Conservation (phyloP, 1,140 invertebrate species). For the Tenebrio molitor region DNA sequence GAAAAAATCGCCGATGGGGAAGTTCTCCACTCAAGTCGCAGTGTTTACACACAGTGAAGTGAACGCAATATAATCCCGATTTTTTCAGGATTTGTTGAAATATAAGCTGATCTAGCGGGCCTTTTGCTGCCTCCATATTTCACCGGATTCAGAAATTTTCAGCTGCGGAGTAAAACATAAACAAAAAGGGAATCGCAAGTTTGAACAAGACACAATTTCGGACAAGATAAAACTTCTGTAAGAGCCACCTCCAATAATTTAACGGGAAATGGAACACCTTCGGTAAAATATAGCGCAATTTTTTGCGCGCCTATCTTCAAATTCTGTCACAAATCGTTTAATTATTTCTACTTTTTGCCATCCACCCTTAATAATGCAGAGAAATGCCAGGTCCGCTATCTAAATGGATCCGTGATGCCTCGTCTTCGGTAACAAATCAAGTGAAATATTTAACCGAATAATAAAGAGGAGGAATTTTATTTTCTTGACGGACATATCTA, state of each 20-base stretch:
- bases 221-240: too few relatives aligned
- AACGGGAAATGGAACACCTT: too few relatives aligned
- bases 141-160: neutral
- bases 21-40: neutral
- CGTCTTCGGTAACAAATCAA: neutral
- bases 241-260: too few relatives aligned
- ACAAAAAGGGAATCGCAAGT: too few relatives aligned
- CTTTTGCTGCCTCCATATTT: neutral
- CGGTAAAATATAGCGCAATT: too few relatives aligned
- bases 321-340: too few relatives aligned
- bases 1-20: conserved; percentile 23
- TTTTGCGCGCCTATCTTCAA: too few relatives aligned
- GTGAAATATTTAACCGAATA: conserved; percentile 14
- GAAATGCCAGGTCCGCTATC: neutral
- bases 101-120: neutral
- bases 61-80: conserved; percentile 6
- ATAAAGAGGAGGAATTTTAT: neutral
- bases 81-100: conserved; percentile 19
- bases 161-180: too few relatives aligned
- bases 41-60: neutral
- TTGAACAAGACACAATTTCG: too few relatives aligned
- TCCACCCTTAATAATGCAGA: neutral
- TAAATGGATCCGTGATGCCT: neutral
- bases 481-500: neutral
- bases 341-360: too few relatives aligned